Conservation (phyloP, 2,113 vertebrate species). For the Rhinogobius similis region DNA sequence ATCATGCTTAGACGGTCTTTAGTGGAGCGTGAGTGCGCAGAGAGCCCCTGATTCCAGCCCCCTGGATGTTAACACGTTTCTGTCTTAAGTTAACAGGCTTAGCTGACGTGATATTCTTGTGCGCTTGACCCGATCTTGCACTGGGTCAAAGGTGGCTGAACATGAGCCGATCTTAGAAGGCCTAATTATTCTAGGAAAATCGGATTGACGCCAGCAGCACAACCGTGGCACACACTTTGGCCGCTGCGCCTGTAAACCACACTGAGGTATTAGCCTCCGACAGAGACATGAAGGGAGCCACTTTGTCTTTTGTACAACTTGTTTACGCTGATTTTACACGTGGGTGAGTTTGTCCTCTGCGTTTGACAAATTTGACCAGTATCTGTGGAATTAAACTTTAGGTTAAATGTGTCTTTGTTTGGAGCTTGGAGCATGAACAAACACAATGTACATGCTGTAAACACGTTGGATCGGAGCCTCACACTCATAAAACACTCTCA, state of each 20-base stretch:
- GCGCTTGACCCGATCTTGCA: constrained; percentile 11
- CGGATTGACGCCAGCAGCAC: constrained; percentile 23
- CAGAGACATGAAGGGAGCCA: neutral
- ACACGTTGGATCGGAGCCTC: too few species aligned
- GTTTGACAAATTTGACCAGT: too few species aligned
- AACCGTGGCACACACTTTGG: constrained; percentile 19
- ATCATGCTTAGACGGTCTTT: constrained; percentile 15
- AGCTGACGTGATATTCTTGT: constrained; percentile 25
- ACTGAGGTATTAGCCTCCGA: constrained; percentile 4
- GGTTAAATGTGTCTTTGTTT: too few species aligned
- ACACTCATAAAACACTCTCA: too few species aligned
- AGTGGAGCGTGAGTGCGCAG: neutral
- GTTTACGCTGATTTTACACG: too few species aligned
- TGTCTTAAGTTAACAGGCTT: constrained; percentile 51
- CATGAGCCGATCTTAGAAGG: constrained; percentile 10
- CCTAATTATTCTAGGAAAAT: constrained; percentile 54
- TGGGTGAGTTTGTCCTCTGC: too few species aligned
- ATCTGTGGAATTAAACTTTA: too few species aligned
- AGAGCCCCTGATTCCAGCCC: neutral
- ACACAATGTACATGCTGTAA: too few species aligned
- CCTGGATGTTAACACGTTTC: constrained; percentile 13
- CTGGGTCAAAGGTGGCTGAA: constrained; percentile 30
- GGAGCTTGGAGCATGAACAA: too few species aligned
- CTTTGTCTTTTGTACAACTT: too few species aligned
- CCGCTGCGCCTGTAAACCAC: constrained; percentile 41